Percentiles rank a stretch among this genome's conserved stretches.
Conservation (phyloP, 2,888 invertebrate species). For the Anarsia innoxiella region DNA sequence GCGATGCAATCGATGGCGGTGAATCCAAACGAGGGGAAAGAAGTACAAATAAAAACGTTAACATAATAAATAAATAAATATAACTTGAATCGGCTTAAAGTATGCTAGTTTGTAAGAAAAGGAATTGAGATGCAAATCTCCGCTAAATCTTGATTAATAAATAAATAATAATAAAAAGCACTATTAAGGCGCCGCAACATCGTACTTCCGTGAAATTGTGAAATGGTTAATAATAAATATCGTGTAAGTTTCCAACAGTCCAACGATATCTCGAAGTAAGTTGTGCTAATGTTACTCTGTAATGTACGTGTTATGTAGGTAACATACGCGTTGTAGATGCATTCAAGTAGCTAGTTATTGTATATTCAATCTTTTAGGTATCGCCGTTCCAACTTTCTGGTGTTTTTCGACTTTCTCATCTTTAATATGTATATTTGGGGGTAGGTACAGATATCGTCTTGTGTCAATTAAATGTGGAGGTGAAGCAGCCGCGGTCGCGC, state of each 20-base stretch:
- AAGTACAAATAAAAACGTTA: slow-evolving; percentile 63
- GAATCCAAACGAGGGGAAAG: slow-evolving; percentile 36
- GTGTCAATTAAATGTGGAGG: slow-evolving; percentile 60
- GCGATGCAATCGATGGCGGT: slow-evolving; percentile 30
- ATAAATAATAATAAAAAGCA: slow-evolving; percentile 22
- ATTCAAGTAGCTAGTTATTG: slow-evolving; percentile 61
- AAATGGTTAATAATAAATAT: slow-evolving; percentile 18
- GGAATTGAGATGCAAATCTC: slow-evolving; percentile 51
- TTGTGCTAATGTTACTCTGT: slow-evolving; percentile 51
- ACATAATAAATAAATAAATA: slow-evolving; percentile 51
- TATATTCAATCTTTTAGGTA: slow-evolving; percentile 66
- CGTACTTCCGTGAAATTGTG: slow-evolving; percentile 36
- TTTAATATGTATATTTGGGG: slow-evolving; percentile 54
- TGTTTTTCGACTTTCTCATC: slow-evolving; percentile 57
- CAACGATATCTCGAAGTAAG: slow-evolving; percentile 41
- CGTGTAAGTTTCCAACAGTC: slow-evolving; percentile 44
- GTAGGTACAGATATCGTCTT: slow-evolving; percentile 63
- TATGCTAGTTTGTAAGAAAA: slow-evolving; percentile 55
- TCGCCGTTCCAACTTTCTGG: slow-evolving; percentile 59
- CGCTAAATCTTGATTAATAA: slow-evolving; percentile 16
- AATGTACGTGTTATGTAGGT: slow-evolving; percentile 64
- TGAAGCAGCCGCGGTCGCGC: too few relatives aligned
- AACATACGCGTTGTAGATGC: slow-evolving; percentile 50
- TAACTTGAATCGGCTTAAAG: slow-evolving; percentile 61
- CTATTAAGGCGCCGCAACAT: slow-evolving; percentile 36